phyloP scores from a whole-genome alignment of 2,797 vertebrate species.

The Muscicapa striata region DNA sequence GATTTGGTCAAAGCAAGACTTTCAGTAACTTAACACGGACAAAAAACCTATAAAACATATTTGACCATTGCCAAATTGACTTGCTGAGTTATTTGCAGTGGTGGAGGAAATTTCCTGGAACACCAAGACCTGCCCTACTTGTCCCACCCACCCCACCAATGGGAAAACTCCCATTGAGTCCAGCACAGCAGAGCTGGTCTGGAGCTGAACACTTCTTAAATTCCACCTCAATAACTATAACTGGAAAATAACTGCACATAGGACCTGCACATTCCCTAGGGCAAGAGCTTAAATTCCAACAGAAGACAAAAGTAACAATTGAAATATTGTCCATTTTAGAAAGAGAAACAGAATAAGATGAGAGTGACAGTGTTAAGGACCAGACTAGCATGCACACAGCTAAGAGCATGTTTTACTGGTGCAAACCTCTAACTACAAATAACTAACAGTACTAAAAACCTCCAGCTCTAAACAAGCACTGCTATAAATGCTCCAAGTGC shows the following conservation, averaged over 20 bases:
- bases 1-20: background rate
- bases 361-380: background rate
- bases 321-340: background rate
- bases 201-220: background rate
- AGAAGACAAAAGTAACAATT: background rate
- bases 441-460: background rate
- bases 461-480: background rate
- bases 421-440: background rate
- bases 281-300: background rate
- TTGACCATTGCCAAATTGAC: background rate
- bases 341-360: background rate
- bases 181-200: background rate
- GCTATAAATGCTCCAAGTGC: background rate
- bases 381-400: background rate
- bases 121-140: background rate
- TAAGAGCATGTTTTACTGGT: background rate
- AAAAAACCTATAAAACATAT: background rate
- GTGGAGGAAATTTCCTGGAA: background rate
- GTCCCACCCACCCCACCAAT: background rate
- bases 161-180: background rate
- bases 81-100: background rate
- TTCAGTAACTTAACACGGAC: background rate
- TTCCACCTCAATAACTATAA: background rate
- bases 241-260: background rate
- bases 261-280: background rate